Evolutionary conservation across 2,797 vertebrate genomes (phyloP), one percentile per base, ranked within the genome.

Genomic region (Amphiprion clarkii): DNA sequence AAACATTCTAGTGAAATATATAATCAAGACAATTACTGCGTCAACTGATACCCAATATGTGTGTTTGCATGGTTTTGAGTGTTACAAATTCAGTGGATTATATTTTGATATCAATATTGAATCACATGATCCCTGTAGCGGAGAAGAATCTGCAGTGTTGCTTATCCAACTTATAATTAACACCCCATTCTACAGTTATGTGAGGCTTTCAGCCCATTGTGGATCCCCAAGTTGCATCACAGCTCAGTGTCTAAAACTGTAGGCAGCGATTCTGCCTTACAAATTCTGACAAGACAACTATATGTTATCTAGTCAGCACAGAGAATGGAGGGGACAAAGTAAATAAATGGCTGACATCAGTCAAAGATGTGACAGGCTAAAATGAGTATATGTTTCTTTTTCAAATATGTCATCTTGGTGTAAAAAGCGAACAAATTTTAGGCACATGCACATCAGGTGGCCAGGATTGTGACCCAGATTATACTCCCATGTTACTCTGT

Each of bases 1-100:
- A 36, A 29, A n/a, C 23, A 54, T 31, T 64, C 76, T 66, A 59
- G 10, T 54, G 13, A 42, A 71, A 64, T 60, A 54, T 8, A 46
- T 70, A 14, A 59, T 40, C 17, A 67, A 44, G 57, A 11, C 23
- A 67, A 46, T 31, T 14, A n/a, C 21, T 25, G 39, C 7, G 25
- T 17, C 3, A 21, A 33, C 23, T 2, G 4, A 74, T 33, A 63
- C 14, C 52, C 59, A 39, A 17, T 6, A 29, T 51, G 23, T 48
- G 7, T 2, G 27, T 42, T 17, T 67, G 25, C 27, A 68, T 63
- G 14, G 57, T 60, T 31, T 49, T 57, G 17, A 16, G 0, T 17
- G 8, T 44, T 63, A 27, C 72, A 74, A 17, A 53, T 70, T 6
- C 1, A n/a, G 10, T 71, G 11, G 3, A 39, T 12, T 5, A 29